Evolutionary conservation across 2,797 vertebrate genomes (phyloP), one percentile per base, ranked within the genome.

Genomic region (Antrozous pallidus): DNA sequence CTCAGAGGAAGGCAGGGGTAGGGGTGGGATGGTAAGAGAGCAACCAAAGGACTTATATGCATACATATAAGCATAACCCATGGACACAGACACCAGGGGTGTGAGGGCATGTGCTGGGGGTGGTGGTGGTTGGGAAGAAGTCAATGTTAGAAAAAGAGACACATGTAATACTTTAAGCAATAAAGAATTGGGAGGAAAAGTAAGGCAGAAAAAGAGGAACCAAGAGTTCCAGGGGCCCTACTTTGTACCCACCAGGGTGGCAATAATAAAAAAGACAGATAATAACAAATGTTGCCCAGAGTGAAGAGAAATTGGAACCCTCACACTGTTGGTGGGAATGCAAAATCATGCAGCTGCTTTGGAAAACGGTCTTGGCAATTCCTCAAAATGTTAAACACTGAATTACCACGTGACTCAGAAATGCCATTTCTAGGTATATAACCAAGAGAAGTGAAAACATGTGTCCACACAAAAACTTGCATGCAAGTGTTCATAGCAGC

Each of bases 371-470:
- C 69, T 91, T 91, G 81, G 77, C 77, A 58, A 47, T 61, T 85
- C 58, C 47, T 77, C 84, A 81, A 87, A 86, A 80, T 22, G 36
- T 69, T 89, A 69, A 95, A 74, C 31, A 42, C 0, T 40, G 42
- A 94, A 49, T 87, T 45, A 79, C 26, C 73, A 28, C 5, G 78
- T 54, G 82, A 77, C 38, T 81, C 84, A 85, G 58, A 88, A 45
- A 91, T 81, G 70, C 38, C 47, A 84, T 14, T 79, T 77, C 83
- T 75, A 61, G 49, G 20, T 88, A 70, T 58, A 75, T 2, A 69
- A 84, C 36, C 40, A 88, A 85, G 47, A 88, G 86, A 95, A 94
- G 47, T 24, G 42, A 83, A 85, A 91, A 90, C 45, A 73, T 20
- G 69, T 36, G 38, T 40, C 40, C 20, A 84, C 22, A 63, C 26